A percentile compares a stretch with the other conserved stretches of the same genome.
phyloP scores from a whole-genome alignment of 1,140 invertebrate species.

The Drosophila subpulchrella region DNA sequence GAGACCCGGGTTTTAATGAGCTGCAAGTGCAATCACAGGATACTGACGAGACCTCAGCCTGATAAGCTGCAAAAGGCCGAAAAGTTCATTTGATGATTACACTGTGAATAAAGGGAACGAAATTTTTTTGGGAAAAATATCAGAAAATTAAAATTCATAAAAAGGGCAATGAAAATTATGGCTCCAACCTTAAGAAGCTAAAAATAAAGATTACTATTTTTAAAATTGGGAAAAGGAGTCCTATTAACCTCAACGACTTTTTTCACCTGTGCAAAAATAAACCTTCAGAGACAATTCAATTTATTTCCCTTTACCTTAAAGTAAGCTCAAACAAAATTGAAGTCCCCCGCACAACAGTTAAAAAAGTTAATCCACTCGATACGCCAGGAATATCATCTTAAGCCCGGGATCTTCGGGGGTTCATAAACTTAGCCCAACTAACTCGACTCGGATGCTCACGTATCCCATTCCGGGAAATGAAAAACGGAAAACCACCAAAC shows the following conservation, averaged over 20 bases:
- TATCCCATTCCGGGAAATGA: constrained; percentile 57
- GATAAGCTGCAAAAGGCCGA: constrained; percentile 35
- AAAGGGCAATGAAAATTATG: too few species aligned
- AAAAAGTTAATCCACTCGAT: constrained; percentile 37
- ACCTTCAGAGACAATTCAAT: neutral
- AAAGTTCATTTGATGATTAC: constrained; percentile 24
- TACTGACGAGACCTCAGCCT: constrained; percentile 21
- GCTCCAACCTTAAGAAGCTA: too few species aligned
- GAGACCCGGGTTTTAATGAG: constrained; percentile 65
- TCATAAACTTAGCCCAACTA: constrained; percentile 28
- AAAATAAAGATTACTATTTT: too few species aligned
- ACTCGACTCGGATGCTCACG: constrained; percentile 29
- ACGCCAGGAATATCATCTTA: constrained; percentile 23
- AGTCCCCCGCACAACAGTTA: neutral
- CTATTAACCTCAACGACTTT: neutral
- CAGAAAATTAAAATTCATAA: too few species aligned
- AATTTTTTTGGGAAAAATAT: too few species aligned
- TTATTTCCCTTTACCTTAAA: neutral
- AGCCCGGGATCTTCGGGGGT: constrained; percentile 26
- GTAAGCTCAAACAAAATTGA: neutral
- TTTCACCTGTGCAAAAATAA: neutral
- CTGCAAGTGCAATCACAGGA: constrained; percentile 61
- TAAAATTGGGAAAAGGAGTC: too few species aligned
- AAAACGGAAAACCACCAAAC: constrained; percentile 58
- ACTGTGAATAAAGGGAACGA: neutral